These are phyloP conservation scores for Drosophila paracracens DNA, from an alignment of 2,888 invertebrate genomes.

Conservation along the genomic window DNA sequence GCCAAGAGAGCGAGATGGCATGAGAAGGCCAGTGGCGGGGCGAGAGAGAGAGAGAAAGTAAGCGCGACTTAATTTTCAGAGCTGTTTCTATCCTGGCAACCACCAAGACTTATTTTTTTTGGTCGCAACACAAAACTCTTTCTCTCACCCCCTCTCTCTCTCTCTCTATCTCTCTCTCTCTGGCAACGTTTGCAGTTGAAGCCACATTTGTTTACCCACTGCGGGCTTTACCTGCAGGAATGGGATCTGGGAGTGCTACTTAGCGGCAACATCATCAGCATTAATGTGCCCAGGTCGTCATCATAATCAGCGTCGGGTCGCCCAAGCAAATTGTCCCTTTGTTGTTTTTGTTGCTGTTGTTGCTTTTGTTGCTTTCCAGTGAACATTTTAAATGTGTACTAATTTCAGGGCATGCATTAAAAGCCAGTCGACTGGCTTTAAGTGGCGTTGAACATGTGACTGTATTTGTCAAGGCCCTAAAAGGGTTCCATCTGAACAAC, in stretches of 20 bases:
- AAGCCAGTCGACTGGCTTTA: conserved; percentile 30
- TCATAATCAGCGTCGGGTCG: conserved; percentile 70
- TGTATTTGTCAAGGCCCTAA: conserved; percentile 12
- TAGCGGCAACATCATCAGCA: conserved; percentile 76
- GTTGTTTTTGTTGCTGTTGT: conserved; percentile 34
- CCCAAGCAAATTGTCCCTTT: conserved; percentile 62
- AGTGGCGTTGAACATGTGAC: conserved; percentile 3
- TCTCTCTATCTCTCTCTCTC: not conserved
- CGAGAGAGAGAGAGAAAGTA: conserved; percentile 2
- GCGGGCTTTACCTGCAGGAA: conserved; percentile 21
- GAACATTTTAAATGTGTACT: conserved; percentile 51
- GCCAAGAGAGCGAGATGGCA: conserved; percentile 62
- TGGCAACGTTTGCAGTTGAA: conserved; percentile 22
- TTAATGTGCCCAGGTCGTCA: conserved; percentile 72
- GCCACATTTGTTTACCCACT: conserved; percentile 57
- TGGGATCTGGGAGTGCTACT: conserved; percentile 71
- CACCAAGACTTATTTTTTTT: conserved; percentile 36
- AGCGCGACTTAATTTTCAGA: conserved; percentile 53
- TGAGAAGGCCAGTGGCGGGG: conserved; percentile 1
- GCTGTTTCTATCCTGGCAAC: conserved; percentile 45
- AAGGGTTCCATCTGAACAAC: not conserved
- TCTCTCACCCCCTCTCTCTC: not conserved
- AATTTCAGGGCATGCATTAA: conserved; percentile 47
- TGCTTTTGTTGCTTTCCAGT: conserved; percentile 11
- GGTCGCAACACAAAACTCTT: conserved; percentile 12